Base-by-base conservation (phyloP, 2,888 invertebrate genomes). In the Linnaemya vulpina region DNA sequence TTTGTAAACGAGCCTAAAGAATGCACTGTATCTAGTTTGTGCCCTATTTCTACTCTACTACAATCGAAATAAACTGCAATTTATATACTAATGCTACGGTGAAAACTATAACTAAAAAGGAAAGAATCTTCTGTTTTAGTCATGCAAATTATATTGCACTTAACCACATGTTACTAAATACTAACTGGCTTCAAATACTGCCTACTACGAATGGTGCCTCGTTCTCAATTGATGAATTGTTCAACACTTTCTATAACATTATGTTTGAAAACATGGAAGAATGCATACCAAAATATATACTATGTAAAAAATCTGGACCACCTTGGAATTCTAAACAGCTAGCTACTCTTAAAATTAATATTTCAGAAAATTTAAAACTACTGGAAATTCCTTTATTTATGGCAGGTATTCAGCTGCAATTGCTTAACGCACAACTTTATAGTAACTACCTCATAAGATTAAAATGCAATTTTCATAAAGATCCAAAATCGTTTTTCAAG, bases 31-130 rank as follows among this genome's bases (percentile, higher is more conserved):
- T 49, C 15, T 49, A 11, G 46, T 49, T 10, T 49, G 1, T 11
- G 15, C 46, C 46, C 46, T 15, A 15, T 49, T 15, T 49, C 46
- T 1, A 49, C 15, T 5, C 46, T 49, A 11, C 46, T 2, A 15
- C 46, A 11, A 49, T 49, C 30, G 46, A 49, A 49, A 49, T 49
- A 49, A 49, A 49, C 46, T 49, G 46, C 46, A 15, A 49, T 15
- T 3, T 49, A 49, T 15, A 10, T 38, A 10, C 38, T 38, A 11
- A 38, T 38, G 8, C 9, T 11, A 8, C 8, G 11, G 11, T 38
- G 38, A 38, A 38, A 38, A 38, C 1, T 10, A 11, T 38, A 38
- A 38, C 15, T 13, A 11, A 49, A 49, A 49, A 15, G 46, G 46
- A 49, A 49, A 15, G 15, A 49, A 15, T 49, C n/a, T 49, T 49